Evolutionary conservation across 2,113 vertebrate species (phyloP).

Genomic region (Calyptomena viridis): DNA sequence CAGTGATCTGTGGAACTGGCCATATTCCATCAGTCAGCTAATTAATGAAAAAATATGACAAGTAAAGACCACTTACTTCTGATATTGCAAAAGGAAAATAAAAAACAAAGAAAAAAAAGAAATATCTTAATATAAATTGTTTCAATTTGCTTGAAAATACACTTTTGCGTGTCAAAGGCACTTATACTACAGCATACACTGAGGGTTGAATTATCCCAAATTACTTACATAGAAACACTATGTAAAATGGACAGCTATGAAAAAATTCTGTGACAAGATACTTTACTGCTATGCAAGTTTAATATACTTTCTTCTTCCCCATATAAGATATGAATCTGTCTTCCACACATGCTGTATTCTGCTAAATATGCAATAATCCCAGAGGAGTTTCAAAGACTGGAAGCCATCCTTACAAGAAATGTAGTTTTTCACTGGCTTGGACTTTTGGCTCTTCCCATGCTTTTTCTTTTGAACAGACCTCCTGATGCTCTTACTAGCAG

Average conservation of each 20-base stretch:
- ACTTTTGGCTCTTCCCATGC: background rate
- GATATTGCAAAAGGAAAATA: background rate
- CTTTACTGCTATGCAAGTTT: background rate
- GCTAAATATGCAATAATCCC: background rate
- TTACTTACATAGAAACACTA: background rate
- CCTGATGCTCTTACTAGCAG: background rate
- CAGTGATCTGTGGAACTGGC: slow-evolving; percentile 28
- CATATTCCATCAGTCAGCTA: slow-evolving; percentile 46
- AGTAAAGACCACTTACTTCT: slow-evolving; percentile 3
- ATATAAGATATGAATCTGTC: background rate
- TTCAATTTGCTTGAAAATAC: background rate
- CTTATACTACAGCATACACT: background rate
- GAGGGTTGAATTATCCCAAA: background rate
- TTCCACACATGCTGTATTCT: background rate
- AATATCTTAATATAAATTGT: background rate
- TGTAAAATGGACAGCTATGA: background rate
- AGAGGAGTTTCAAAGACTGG: background rate
- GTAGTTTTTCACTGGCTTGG: background rate
- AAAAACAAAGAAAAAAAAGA: background rate
- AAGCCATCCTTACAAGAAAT: background rate
- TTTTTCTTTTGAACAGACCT: background rate
- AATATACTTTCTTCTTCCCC: background rate
- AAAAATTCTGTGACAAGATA: background rate
- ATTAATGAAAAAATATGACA: slow-evolving; percentile 51
- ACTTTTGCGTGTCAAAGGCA: background rate